A percentile compares a stretch with the other conserved stretches of the same genome.
phyloP scores from a whole-genome alignment of 2,888 invertebrate genomes.

The Thera obeliscata region DNA sequence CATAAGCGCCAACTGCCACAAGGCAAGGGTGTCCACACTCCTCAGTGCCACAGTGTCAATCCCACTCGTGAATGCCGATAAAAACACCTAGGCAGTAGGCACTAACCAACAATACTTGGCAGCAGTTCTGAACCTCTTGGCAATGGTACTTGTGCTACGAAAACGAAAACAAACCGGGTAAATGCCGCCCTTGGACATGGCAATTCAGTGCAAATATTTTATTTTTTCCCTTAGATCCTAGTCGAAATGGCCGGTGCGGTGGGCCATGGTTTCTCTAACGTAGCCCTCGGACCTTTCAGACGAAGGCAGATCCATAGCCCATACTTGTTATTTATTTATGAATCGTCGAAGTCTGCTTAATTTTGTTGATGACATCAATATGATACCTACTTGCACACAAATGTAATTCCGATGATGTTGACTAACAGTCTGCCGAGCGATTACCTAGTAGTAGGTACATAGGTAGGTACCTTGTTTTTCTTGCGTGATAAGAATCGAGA shows the following conservation, averaged over 20 bases:
- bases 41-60: constrained; percentile 54
- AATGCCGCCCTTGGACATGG: constrained; percentile 30
- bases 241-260: not conserved
- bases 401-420: constrained; percentile 28
- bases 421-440: constrained; percentile 26
- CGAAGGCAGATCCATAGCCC: not conserved
- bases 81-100: constrained; percentile 44
- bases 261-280: not conserved
- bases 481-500: constrained; percentile 28
- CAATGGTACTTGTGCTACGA: constrained; percentile 52
- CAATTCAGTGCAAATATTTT: constrained; percentile 3
- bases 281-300: not conserved
- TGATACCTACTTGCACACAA: not conserved
- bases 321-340: not conserved
- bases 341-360: constrained; percentile 7
- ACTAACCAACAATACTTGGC: constrained; percentile 61
- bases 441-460: not conserved
- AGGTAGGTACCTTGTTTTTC: constrained; percentile 18
- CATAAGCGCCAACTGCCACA: constrained; percentile 69
- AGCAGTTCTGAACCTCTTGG: constrained; percentile 65
- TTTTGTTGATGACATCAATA: constrained; percentile 33
- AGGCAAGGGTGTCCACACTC: constrained; percentile 49
- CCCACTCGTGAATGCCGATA: constrained; percentile 58
- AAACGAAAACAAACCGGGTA: constrained; percentile 33
- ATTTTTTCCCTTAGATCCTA: not conserved